Conservation (phyloP, 2,888 invertebrate genomes). For the Cantharis flavilabris region DNA sequence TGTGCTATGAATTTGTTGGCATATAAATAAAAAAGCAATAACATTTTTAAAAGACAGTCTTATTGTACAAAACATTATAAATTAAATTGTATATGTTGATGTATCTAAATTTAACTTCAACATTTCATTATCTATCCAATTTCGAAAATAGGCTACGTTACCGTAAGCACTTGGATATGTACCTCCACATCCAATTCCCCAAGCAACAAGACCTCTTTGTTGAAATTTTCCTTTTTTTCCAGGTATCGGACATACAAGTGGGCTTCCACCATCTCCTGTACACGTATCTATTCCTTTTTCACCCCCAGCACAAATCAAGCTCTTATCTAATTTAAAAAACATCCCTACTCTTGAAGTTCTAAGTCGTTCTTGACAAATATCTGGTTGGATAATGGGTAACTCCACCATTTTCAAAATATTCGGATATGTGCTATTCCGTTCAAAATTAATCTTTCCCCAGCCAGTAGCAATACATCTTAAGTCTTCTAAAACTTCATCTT, state of each 20-base stretch:
- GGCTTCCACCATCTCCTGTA: slow-evolving; percentile 78
- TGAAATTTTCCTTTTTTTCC: slow-evolving; percentile 55
- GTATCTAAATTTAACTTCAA: neutral
- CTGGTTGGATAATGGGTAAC: slow-evolving; percentile 64
- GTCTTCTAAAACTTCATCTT: slow-evolving; percentile 55
- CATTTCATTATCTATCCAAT: neutral
- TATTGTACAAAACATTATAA: neutral
- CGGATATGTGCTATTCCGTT: slow-evolving; percentile 59
- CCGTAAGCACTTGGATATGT: slow-evolving; percentile 59
- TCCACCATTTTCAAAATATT: slow-evolving; percentile 71
- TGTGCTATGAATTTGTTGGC: too few relatives aligned
- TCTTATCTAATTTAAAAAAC: slow-evolving; percentile 67
- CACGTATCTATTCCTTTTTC: slow-evolving; percentile 73
- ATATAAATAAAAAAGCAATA: neutral
- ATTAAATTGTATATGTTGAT: neutral
- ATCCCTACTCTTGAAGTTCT: slow-evolving; percentile 70
- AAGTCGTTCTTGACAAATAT: slow-evolving; percentile 57
- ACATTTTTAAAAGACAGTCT: neutral
- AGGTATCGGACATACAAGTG: slow-evolving; percentile 72
- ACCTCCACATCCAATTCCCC: slow-evolving; percentile 60
- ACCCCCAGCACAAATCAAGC: slow-evolving; percentile 81
- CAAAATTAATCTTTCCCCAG: slow-evolving; percentile 76
- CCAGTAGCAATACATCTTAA: slow-evolving; percentile 71
- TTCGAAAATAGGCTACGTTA: slow-evolving; percentile 44
- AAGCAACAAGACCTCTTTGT: slow-evolving; percentile 61